phyloP scores from a whole-genome alignment of 2,888 invertebrate genomes.

The Automeris io region DNA sequence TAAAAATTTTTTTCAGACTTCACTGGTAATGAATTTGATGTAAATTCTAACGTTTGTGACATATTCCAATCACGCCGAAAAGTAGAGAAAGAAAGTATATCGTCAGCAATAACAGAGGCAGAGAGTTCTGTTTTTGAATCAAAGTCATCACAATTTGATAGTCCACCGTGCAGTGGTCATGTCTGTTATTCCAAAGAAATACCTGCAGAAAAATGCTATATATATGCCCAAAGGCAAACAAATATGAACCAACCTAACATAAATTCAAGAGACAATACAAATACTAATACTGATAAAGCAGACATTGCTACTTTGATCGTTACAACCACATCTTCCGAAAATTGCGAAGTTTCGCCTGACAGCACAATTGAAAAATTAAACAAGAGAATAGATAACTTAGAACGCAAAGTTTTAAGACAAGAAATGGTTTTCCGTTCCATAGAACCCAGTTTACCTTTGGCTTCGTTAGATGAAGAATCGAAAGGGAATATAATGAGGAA shows the following conservation, averaged over 20 bases:
- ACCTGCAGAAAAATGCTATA: slow-evolving; percentile 49
- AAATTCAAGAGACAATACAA: slow-evolving; percentile 31
- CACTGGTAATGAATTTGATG: slow-evolving; percentile 35
- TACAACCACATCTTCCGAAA: slow-evolving; percentile 42
- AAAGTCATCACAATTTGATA: slow-evolving; percentile 32
- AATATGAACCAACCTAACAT: slow-evolving; percentile 47
- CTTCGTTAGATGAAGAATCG: slow-evolving; percentile 55
- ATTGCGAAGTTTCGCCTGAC: slow-evolving; percentile 24
- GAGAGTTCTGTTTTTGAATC: slow-evolving; percentile 29
- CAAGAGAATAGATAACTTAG: slow-evolving; percentile 51
- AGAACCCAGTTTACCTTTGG: slow-evolving; percentile 42
- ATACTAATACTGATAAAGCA: slow-evolving; percentile 34
- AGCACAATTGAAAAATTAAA: slow-evolving; percentile 36
- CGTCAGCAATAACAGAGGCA: slow-evolving; percentile 31
- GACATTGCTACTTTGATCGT: slow-evolving; percentile 46
- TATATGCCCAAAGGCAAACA: slow-evolving; percentile 41
- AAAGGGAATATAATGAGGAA: slow-evolving; percentile 35
- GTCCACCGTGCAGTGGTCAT: slow-evolving; percentile 21
- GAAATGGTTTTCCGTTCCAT: slow-evolving; percentile 59
- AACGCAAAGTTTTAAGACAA: slow-evolving; percentile 53
- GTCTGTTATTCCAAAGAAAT: slow-evolving; percentile 33
- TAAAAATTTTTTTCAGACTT: slow-evolving; percentile 31
- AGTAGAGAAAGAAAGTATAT: slow-evolving; percentile 27
- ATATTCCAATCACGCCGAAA: slow-evolving; percentile 24
- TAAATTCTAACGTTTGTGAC: slow-evolving; percentile 31